Evolutionary conservation across 2,888 invertebrate species (phyloP).

Genomic region (Sphecodes monilicornis): DNA sequence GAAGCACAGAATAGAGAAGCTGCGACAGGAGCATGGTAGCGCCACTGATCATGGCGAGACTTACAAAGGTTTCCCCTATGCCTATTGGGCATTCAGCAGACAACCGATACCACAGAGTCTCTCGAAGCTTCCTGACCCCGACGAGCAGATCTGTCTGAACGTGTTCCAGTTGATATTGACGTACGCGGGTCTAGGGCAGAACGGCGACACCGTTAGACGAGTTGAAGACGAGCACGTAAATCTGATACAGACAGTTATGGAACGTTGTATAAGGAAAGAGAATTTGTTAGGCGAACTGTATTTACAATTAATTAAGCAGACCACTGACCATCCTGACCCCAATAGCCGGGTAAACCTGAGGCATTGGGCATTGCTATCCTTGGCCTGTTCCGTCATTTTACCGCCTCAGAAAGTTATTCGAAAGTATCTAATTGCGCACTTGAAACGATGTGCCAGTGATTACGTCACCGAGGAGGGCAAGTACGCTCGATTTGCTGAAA

Average conservation of each 20-base stretch:
- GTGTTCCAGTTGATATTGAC: slow-evolving; percentile 95
- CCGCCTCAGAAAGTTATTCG: slow-evolving; percentile 94
- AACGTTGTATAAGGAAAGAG: slow-evolving; percentile 96
- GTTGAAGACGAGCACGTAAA: slow-evolving; percentile 95
- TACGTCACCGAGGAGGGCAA: slow-evolving; percentile 97
- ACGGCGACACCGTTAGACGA: slow-evolving; percentile 88
- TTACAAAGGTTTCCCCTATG: slow-evolving; percentile 94
- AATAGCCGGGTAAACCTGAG: slow-evolving; percentile 94
- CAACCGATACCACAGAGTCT: slow-evolving; percentile 92
- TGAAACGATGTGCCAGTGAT: slow-evolving; percentile 94
- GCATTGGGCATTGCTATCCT: slow-evolving; percentile 95
- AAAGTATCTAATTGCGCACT: slow-evolving; percentile 94
- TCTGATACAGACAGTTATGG: slow-evolving; percentile 95
- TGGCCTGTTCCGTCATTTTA: slow-evolving; percentile 92
- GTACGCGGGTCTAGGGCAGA: slow-evolving; percentile 93
- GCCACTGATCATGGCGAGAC: slow-evolving; percentile 90
- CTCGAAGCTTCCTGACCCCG: slow-evolving; percentile 93
- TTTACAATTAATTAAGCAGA: slow-evolving; percentile 96
- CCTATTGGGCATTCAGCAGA: slow-evolving; percentile 96
- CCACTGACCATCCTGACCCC: slow-evolving; percentile 96
- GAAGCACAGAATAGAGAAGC: slow-evolving; percentile 93
- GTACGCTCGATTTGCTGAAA: slow-evolving; percentile 96
- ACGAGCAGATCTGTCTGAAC: slow-evolving; percentile 94
- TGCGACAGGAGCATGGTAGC: slow-evolving; percentile 89
- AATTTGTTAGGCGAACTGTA: slow-evolving; percentile 95